These are phyloP conservation scores for Coregonus suidteri DNA, from an alignment of 2,797 vertebrate genomes.

Conservation along the genomic window DNA sequence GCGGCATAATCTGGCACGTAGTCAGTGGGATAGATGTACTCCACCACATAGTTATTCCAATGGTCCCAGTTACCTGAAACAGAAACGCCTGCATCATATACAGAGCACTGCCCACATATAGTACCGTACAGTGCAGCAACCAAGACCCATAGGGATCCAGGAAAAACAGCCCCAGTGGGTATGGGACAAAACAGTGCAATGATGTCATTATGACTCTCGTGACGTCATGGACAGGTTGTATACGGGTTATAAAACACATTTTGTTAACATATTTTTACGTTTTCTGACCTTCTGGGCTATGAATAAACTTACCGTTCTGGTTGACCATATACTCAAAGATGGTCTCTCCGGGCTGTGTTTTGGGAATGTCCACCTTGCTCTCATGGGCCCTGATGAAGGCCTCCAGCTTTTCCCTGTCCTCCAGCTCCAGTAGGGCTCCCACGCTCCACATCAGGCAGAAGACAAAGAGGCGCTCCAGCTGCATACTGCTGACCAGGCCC, in stretches of 20 bases:
- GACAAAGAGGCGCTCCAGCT: constrained; percentile 81
- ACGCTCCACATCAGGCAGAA: constrained; percentile 89
- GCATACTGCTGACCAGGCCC: constrained; percentile 61
- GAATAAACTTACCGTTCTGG: constrained; percentile 69
- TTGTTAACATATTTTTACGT: no score
- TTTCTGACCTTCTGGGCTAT: background rate
- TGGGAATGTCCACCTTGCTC: constrained; percentile 72
- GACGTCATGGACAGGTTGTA: background rate
- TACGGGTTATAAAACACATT: background rate
- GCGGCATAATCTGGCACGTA: constrained; percentile 79
- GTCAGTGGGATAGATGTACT: constrained; percentile 79
- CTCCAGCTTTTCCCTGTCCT: constrained; percentile 80
- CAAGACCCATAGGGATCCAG: background rate
- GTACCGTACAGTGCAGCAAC: background rate
- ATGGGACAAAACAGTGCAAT: background rate
- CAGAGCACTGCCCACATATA: constrained; percentile 4
- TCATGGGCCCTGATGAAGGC: constrained; percentile 72
- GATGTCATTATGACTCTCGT: background rate
- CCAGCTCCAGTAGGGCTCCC: constrained; percentile 81
- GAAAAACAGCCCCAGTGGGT: background rate
- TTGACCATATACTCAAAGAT: constrained; percentile 85
- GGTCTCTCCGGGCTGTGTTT: constrained; percentile 68
- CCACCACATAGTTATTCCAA: constrained; percentile 77
- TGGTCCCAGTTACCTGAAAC: constrained; percentile 83
- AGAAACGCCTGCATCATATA: constrained; percentile 1